Conservation (phyloP, 2,797 vertebrate genomes). For the Pempheris klunzingeri region DNA sequence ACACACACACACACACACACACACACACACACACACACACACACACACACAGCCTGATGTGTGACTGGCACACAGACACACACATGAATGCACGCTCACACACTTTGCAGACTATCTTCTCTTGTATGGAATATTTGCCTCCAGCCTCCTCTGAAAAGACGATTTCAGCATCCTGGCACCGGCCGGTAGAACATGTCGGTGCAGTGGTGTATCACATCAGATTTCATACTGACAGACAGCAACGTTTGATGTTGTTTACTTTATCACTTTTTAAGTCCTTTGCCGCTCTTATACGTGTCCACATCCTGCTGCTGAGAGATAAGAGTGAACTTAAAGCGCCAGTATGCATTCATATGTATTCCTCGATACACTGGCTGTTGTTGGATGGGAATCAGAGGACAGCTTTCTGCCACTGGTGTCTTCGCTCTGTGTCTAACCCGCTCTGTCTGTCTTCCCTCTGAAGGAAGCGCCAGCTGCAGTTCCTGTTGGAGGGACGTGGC, state of each 20-base stretch:
- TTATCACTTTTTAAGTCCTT: slow-evolving; percentile 28
- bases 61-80: slow-evolving; percentile 1
- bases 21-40: background rate
- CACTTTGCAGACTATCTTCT: slow-evolving; percentile 45
- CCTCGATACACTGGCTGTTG: background rate
- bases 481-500: slow-evolving; percentile 91
- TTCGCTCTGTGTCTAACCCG: slow-evolving; percentile 8
- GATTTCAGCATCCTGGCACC: slow-evolving; percentile 64
- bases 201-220: slow-evolving; percentile 59
- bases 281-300: slow-evolving; percentile 18
- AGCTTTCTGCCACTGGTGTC: background rate
- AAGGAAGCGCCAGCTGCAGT: slow-evolving; percentile 94
- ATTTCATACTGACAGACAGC: slow-evolving; percentile 50
- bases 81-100: slow-evolving; percentile 12
- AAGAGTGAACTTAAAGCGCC: slow-evolving; percentile 15
- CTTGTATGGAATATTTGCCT: slow-evolving; percentile 73
- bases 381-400: slow-evolving; percentile 17
- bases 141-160: slow-evolving; percentile 60
- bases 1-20: slow-evolving; percentile 9
- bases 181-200: slow-evolving; percentile 70
- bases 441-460: slow-evolving; percentile 37
- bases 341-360: slow-evolving; percentile 1
- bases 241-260: slow-evolving; percentile 57
- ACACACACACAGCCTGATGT: background rate
- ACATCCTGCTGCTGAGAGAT: slow-evolving; percentile 24